Base-by-base conservation (phyloP, 2,113 vertebrate species). In the Clarias magur region DNA sequence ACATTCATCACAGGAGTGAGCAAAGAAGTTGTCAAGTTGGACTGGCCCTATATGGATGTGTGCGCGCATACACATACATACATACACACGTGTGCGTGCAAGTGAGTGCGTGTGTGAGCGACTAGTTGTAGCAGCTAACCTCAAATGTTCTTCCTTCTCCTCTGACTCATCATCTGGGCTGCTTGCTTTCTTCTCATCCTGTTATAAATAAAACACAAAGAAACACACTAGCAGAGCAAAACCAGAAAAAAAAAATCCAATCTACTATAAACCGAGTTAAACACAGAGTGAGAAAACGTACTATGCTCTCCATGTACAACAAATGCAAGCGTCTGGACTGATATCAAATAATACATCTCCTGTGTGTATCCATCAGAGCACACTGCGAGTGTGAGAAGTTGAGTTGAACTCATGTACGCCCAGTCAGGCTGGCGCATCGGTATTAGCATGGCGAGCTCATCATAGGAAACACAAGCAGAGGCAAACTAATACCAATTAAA, bases 381-480 rank as follows among this genome's bases (percentile, higher is more conserved):
- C 91, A 90, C 88, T 53, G 82, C 16, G 9, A 85, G 87, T 88
- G 88, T 91, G 87, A 89, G 88, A 88, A 88, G 87, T 34, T 42
- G 34, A 38, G 63, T 30, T 88, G 25, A 89, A 88, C 87, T 80
- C 91, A 89, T 42, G 87, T 91, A 91, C 92, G 86, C 92, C 86
- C 90, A 90, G 83, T 84, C 86, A 83, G 60, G 38, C 86, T 87
- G 89, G 89, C 75, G 85, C 56, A 89, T 92, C 90, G 59, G 91
- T 89, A 92, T 92, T 91, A 92, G 91, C 90, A 91, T 92, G 91
- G 91, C 84, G 68, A 86, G 78, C 56, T 92, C 90, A 89, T 91
- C 91, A 91, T 42, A 23, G 89, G 88, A 90, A 90, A 89, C 72
- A 86, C 56, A 65, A 34, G 42, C 42, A 54, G 12, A 15, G 11